Base-by-base conservation (phyloP, 2,113 vertebrate species). In the Pseudorectes ferrugineus region DNA sequence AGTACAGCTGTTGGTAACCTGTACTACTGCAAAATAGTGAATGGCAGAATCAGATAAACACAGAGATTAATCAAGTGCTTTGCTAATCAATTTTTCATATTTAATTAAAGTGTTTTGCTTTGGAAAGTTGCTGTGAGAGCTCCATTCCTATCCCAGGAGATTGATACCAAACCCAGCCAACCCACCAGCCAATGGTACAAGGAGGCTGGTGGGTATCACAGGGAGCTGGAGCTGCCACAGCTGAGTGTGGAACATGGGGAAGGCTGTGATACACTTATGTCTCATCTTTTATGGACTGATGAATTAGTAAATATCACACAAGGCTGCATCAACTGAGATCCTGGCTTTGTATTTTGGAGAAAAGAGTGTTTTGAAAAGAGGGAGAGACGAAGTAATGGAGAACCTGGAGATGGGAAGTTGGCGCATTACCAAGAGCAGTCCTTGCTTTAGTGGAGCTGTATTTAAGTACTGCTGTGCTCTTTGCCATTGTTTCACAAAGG, bases 31-130 rank as follows among this genome's bases (percentile, higher is more conserved):
- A 77, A 92, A 72, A 49, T 40, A 45, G 52, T 57, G 61, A 85
- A 59, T 2, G 1, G 45, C 45, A 78, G 52, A 84, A 74, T 80
- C 49, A 95, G 84, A 79, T 75, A 93, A 85, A 81, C 43, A 40
- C 2, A 71, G 83, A 88, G 65, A 84, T 77, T 78, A 81, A 75
- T 81, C 61, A 75, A 93, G n/a, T 49, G 26, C 76, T 75, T 16
- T 72, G 48, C 35, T 86, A 81, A 91, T 92, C n/a, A 91, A 38
- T 89, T 95, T 93, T 95, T 92, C 22, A 78, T 93, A 92, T 94
- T 81, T 91, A 92, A 92, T 93, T 92, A 86, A 88, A 92, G 57
- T 61, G 29, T 80, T 95, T 91, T 83, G 25, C 57, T 91, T 89
- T 95, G 73, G 43, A 75, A 88, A 81, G 51, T 74, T 95, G 68